Evolutionary conservation across 2,888 invertebrate species (phyloP).

Genomic region (Lepidonotus clava): DNA sequence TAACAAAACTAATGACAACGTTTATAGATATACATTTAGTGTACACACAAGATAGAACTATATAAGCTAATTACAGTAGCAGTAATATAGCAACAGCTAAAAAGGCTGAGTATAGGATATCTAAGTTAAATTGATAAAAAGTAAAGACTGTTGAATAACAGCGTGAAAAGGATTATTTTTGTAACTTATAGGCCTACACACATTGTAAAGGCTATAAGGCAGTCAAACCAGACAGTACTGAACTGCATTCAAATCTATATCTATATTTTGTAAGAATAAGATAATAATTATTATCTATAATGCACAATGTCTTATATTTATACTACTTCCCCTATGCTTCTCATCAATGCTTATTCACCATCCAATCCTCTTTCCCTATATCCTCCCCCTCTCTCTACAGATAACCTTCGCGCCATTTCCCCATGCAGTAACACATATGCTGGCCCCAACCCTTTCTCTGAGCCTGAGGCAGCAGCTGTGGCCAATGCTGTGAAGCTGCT

Average conservation of each 20-base stretch:
- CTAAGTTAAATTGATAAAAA: too few relatives aligned
- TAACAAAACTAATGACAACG: too few relatives aligned
- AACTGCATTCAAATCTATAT: not conserved
- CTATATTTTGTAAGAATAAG: not conserved
- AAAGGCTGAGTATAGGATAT: too few relatives aligned
- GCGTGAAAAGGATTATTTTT: too few relatives aligned
- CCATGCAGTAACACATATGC: constrained; percentile 66
- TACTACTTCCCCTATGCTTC: not conserved
- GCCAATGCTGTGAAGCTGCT: constrained; percentile 57
- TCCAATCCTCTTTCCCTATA: not conserved
- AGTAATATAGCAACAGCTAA: too few relatives aligned
- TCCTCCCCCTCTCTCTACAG: not conserved
- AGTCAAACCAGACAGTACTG: too few relatives aligned
- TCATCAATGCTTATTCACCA: not conserved
- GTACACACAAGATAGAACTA: too few relatives aligned
- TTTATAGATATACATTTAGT: too few relatives aligned
- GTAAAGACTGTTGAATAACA: too few relatives aligned
- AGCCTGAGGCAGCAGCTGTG: constrained; percentile 63
- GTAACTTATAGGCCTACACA: too few relatives aligned
- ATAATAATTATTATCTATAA: not conserved
- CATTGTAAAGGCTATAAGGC: too few relatives aligned
- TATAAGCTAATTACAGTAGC: too few relatives aligned
- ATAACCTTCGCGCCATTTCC: not conserved
- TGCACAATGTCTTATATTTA: not conserved
- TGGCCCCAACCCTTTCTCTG: constrained; percentile 63